Base-by-base conservation (phyloP, 2,888 invertebrate species). In the Blastobasis adustella region DNA sequence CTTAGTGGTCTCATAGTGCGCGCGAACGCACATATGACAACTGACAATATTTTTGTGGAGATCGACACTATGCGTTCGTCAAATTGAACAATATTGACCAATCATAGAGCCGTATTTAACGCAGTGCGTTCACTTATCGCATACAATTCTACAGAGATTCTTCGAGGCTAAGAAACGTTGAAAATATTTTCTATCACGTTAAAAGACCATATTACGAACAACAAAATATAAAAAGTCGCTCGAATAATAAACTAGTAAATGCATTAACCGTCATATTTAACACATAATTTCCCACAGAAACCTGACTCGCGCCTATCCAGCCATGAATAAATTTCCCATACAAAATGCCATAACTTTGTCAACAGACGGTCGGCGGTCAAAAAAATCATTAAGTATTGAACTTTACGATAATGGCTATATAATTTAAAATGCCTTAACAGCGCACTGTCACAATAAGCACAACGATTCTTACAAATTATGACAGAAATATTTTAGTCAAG, bases 371-470 rank as follows among this genome's bases (percentile, higher is more conserved):
- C 23, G 23, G 23, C 23, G 59, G 58, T 54, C 57, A 52, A 62
- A 62, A 66, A 66, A 63, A 59, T 66, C 64, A 65, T 72, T 69
- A 66, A 60, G 70, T 61, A 62, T 65, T 59, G 58, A 66, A 66
- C 62, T 73, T 70, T 74, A 73, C 61, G 63, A 60, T 65, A 51
- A 57, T 63, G 52, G 56, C 56, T 57, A 51, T 59, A 69, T 73
- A 71, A 71, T 59, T 74, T 71, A 68, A 60, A 65, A 64, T 62
- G 61, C 60, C 66, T 66, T 68, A 65, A 69, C 71, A 65, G 66
- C 61, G 10, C 45, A 56, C 67, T 72, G 73, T 71, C 73, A 71
- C 67, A 72, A 69, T 65, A 71, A 61, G 48, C 65, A 55, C 67
- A 69, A 66, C 67, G 67, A 67, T 71, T 57, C 58, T 56, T 50